These are phyloP conservation scores for Chymomyza caudatula DNA, from an alignment of 2,888 invertebrate species.

Conservation along the genomic window DNA sequence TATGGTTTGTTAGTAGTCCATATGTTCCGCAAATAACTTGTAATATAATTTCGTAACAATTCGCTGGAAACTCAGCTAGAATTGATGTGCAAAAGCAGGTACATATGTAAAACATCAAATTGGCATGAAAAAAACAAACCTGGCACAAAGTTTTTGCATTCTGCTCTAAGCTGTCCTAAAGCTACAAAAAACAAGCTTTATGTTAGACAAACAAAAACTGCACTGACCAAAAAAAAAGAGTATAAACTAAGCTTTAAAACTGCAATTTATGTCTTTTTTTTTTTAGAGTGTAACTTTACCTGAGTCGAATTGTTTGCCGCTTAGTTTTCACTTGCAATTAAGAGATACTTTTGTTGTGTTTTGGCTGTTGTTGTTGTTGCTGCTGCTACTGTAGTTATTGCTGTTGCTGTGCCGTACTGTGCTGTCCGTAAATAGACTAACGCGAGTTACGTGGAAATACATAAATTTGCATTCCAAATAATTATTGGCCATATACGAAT, in stretches of 20 bases:
- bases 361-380: background rate
- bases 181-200: background rate
- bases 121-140: background rate
- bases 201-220: background rate
- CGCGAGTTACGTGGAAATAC: constrained; percentile 4
- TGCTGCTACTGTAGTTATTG: background rate
- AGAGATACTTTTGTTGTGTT: constrained; percentile 18
- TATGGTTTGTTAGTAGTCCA: too few relatives aligned
- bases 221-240: background rate
- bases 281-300: background rate
- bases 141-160: background rate
- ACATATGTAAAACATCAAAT: background rate
- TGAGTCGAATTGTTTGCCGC: background rate
- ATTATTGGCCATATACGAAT: constrained; percentile 3
- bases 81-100: too few relatives aligned
- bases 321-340: constrained; percentile 30
- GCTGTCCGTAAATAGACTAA: background rate
- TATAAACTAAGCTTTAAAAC: background rate
- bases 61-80: background rate
- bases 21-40: background rate
- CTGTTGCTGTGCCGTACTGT: constrained; percentile 1
- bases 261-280: background rate
- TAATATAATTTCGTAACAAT: background rate
- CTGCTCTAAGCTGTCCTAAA: background rate
- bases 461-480: constrained; percentile 3